Evolutionary conservation across 2,888 invertebrate genomes (phyloP), one percentile per base, ranked within the genome.

Genomic region (Agrilus biguttatus): DNA sequence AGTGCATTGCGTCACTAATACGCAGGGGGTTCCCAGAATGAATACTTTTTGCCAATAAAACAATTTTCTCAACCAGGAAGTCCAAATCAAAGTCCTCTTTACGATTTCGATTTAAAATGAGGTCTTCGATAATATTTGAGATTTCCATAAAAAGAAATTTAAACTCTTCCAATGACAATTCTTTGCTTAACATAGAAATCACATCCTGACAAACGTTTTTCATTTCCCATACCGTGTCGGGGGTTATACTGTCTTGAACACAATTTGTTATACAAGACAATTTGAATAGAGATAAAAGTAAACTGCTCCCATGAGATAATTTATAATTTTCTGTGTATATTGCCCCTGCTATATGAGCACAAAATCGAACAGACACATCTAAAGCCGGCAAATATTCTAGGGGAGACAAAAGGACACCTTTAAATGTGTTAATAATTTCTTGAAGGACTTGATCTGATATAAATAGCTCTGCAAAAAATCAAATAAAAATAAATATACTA

Each of bases 191-290:
- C 8, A 53, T 61, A 2, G 65, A 63, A 5, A 74, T 50, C 7
- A 69, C 69, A 59, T 74, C 75, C 54, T 72, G 74, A 75, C 77
- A 76, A 35, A 75, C 69, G 13, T 72, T 69, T 14, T 69, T 71
- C 34, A 71, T 63, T 60, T 76, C 77, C 67, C 69, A 67, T 51
- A 75, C 61, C 10, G 75, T 73, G 48, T 73, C 74, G 44, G 62
- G 47, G 1, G 67, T 60, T 42, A 72, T 44, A 14, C 54, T 55
- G 51, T 53, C 69, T 52, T 46, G 59, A 53, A 60, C 60, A n/a
- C 56, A 50, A 8, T 53, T 56, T 2, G 56, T 56, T 45, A 64
- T 61, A 45, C 71, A 62, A 33, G 68, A 67, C 36, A 74, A 63
- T 48, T 61, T 59, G 48, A 70, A 73, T 19, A 75, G 53, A 13